These are phyloP conservation scores for Melolontha melolontha DNA, from an alignment of 2,888 invertebrate species.

Conservation along the genomic window DNA sequence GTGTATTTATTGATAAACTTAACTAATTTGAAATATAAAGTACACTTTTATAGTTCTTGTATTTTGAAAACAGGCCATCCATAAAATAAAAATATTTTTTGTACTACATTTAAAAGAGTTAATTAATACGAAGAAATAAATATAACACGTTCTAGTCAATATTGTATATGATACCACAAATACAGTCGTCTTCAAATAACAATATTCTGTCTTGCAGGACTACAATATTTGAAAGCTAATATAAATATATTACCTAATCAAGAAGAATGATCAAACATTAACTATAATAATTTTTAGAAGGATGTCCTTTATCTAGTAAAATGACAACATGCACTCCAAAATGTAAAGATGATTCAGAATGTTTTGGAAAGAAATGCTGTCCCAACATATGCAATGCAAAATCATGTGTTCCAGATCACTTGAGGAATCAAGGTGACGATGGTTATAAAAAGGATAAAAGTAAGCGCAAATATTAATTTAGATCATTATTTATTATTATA, in stretches of 20 bases:
- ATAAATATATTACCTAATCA: not conserved
- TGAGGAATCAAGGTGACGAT: conserved; percentile 52
- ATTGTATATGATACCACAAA: no score
- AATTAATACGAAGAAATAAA: no score
- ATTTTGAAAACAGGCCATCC: no score
- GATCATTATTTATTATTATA: not conserved
- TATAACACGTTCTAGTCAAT: no score
- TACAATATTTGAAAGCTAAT: conserved; percentile 7
- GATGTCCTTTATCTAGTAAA: conserved; percentile 75
- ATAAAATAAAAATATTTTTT: no score
- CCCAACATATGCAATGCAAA: conserved; percentile 77
- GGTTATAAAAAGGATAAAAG: conserved; percentile 64
- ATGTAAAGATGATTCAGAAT: conserved; percentile 76
- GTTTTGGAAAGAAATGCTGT: conserved; percentile 75
- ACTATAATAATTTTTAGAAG: conserved; percentile 48
- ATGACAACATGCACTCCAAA: conserved; percentile 77
- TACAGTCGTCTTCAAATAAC: not conserved
- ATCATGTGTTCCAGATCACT: conserved; percentile 70
- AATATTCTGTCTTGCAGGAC: not conserved
- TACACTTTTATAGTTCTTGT: no score
- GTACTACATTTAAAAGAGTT: no score
- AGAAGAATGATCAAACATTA: no score
- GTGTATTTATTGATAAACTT: no score
- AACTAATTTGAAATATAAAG: no score
- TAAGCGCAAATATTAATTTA: conserved; percentile 42